A percentile compares a stretch with the other conserved stretches of the same genome.
Conservation (phyloP, 1,140 invertebrate genomes). For the Drosophila kurseongensis region DNA sequence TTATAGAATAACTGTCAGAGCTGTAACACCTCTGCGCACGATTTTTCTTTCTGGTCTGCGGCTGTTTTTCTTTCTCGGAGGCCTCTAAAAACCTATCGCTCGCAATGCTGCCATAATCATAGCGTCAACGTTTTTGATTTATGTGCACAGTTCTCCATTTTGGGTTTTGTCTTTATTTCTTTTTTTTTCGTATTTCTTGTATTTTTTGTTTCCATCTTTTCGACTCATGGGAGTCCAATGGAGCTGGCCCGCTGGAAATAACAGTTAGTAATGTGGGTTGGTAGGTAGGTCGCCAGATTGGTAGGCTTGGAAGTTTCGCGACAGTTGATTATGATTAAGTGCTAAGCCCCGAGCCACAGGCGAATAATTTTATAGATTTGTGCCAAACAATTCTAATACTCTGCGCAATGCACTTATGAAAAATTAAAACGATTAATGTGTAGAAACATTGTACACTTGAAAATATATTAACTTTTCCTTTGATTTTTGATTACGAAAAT, state of each 20-base stretch:
- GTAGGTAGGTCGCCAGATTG: conserved; percentile 52
- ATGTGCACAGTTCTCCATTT: conserved; percentile 62
- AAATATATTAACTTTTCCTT: too few species aligned
- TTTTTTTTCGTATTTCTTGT: conserved; percentile 39
- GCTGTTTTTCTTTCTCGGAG: conserved; percentile 41
- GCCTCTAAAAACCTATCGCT: conserved; percentile 62
- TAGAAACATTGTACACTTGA: too few species aligned
- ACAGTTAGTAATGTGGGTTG: conserved; percentile 58
- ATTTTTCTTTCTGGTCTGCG: conserved; percentile 47
- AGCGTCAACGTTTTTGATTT: conserved; percentile 80
- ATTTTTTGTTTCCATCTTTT: conserved; percentile 47
- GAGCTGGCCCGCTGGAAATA: conserved; percentile 35
- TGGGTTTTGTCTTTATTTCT: conserved; percentile 55
- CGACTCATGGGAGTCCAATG: conserved; percentile 50
- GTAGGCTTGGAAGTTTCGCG: conserved; percentile 73
- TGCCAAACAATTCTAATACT: conserved; percentile 60
- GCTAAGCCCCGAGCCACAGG: conserved; percentile 63
- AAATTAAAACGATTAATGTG: not conserved
- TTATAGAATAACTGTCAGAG: conserved; percentile 81
- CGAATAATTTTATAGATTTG: conserved; percentile 61
- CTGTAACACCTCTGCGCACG: conserved; percentile 75
- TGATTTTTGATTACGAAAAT: too few species aligned
- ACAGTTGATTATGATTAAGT: conserved; percentile 84
- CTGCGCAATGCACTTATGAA: conserved; percentile 4
- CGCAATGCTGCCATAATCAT: conserved; percentile 69